Evolutionary conservation across 2,888 invertebrate species (phyloP), one percentile per base, ranked within the genome.

Genomic region (Saturnia japonica): DNA sequence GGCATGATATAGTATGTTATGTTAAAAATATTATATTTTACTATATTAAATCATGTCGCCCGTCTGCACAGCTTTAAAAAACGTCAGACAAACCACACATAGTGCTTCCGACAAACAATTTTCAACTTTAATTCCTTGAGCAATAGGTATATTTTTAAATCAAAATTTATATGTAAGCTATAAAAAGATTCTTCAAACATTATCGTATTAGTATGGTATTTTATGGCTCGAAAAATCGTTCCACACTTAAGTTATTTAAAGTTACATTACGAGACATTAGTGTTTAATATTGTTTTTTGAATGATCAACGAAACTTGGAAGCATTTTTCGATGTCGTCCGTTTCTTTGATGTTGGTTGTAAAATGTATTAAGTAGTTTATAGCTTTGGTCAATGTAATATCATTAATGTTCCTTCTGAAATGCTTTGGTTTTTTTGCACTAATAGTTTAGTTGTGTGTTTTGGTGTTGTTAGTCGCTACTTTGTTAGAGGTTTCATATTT

Each of bases 201-300:
- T 71, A 70, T 71, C 73, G 68, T 67, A 68, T 74, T 68, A 74
- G 72, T 68, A 67, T 8, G 70, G 70, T 71, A 82, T 83, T 84
- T 85, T 81, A 84, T 81, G 77, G 72, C 78, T 77, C 76, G 70
- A 80, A 81, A 80, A 80, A 83, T 82, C 76, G 78, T 78, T 82
- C 74, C 72, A 74, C 76, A 78, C 79, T 77, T 76, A 72, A 78
- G 78, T 74, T 83, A 83, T 85, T 85, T 83, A 79, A 79, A 82
- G 80, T 78, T 76, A 83, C 80, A 83, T 82, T 82, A 77, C 71
- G 78, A 76, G 74, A 79, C 81, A 83, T 85, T 85, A 85, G 81
- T 71, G 78, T 75, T 67, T 74, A 69, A 71, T 76, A 77, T 83
- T 83, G 34, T 80, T 80, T 77, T 84, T 81, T 64, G 19, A n/a